A percentile compares a stretch with the other conserved stretches of the same genome.
These are phyloP conservation scores for Acanthurus tractus DNA, from an alignment of 2,797 vertebrate genomes.

Conservation along the genomic window DNA sequence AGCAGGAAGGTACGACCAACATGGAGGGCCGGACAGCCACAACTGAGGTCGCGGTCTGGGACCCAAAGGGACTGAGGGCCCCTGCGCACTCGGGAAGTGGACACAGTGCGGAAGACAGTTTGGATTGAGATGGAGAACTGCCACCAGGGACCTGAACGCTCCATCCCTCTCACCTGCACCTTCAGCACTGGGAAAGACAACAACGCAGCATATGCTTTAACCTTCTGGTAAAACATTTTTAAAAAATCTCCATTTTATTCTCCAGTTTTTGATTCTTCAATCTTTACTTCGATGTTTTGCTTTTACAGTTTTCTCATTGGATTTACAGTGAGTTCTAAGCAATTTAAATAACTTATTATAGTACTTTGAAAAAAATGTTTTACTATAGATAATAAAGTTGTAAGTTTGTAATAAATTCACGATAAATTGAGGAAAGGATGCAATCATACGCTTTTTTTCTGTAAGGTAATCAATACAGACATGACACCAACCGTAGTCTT, in stretches of 20 bases:
- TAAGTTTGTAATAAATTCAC: too few species aligned
- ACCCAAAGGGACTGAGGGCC: slow-evolving; percentile 90
- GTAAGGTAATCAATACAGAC: not conserved
- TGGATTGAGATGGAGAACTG: slow-evolving; percentile 89
- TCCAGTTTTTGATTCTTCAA: too few species aligned
- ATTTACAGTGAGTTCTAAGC: too few species aligned
- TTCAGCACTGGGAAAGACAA: slow-evolving; percentile 84
- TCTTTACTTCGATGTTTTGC: too few species aligned
- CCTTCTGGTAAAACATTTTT: too few species aligned
- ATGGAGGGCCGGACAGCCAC: slow-evolving; percentile 89
- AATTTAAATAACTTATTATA: too few species aligned
- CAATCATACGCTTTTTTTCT: too few species aligned
- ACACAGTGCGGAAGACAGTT: slow-evolving; percentile 85
- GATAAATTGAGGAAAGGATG: too few species aligned
- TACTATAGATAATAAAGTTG: too few species aligned
- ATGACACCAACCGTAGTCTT: slow-evolving; percentile 88
- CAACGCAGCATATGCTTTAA: not conserved
- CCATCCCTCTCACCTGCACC: slow-evolving; percentile 87
- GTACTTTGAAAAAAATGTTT: too few species aligned
- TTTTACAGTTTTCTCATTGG: too few species aligned
- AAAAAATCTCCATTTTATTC: too few species aligned
- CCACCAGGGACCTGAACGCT: slow-evolving; percentile 90
- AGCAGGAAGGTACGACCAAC: slow-evolving; percentile 88
- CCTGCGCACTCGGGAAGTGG: slow-evolving; percentile 79
- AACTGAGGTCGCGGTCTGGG: slow-evolving; percentile 88